Conservation (phyloP, 2,888 invertebrate species). For the Nycteola revayana region DNA sequence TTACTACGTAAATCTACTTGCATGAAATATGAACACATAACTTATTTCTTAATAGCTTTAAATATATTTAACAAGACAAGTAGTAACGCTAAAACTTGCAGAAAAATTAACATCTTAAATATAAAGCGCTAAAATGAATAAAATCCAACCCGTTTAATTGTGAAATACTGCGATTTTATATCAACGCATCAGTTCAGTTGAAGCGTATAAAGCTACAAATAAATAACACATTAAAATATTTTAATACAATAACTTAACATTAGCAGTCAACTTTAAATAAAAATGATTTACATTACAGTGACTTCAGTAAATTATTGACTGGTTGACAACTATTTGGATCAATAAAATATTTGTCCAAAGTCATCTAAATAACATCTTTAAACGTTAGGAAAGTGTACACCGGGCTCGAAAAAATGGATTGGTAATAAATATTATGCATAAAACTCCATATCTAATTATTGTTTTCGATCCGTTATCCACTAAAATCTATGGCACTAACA, state of each 20-base stretch:
- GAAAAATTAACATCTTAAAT: slow-evolving; percentile 48
- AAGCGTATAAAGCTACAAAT: slow-evolving; percentile 79
- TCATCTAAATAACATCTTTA: too few relatives aligned
- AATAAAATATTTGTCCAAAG: too few relatives aligned
- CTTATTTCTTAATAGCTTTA: slow-evolving; percentile 34
- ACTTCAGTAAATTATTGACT: not conserved
- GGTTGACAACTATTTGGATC: too few relatives aligned
- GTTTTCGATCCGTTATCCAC: slow-evolving; percentile 34
- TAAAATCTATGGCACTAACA: slow-evolving; percentile 71
- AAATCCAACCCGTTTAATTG: slow-evolving; percentile 62
- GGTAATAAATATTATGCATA: slow-evolving; percentile 20
- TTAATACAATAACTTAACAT: slow-evolving; percentile 80
- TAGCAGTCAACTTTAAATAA: slow-evolving; percentile 67
- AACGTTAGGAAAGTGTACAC: slow-evolving; percentile 32
- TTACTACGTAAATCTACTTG: slow-evolving; percentile 21
- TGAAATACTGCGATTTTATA: slow-evolving; percentile 60
- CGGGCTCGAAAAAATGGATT: slow-evolving; percentile 27
- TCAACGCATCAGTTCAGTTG: slow-evolving; percentile 61
- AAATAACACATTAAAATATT: slow-evolving; percentile 82
- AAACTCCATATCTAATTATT: slow-evolving; percentile 18
- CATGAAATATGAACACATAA: slow-evolving; percentile 57
- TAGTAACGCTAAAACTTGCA: slow-evolving; percentile 41
- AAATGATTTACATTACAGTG: slow-evolving; percentile 40
- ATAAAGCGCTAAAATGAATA: slow-evolving; percentile 57
- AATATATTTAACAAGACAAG: slow-evolving; percentile 44